Evolutionary conservation across 2,888 invertebrate genomes (phyloP).

Genomic region (Strigamia maritima): DNA sequence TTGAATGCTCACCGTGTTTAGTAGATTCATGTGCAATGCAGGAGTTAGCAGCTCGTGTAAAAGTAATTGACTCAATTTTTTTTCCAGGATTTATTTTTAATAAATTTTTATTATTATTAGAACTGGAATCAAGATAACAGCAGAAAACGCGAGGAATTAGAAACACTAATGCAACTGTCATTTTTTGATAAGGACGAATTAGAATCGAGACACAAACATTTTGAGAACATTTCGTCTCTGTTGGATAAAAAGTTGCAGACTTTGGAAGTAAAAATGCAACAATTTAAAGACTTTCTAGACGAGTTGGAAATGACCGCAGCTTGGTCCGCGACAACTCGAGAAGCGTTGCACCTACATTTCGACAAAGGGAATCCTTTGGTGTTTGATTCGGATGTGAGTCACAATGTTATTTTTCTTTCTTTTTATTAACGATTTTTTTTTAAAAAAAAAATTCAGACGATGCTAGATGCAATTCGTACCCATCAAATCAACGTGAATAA

Average conservation of each 20-base stretch:
- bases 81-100: not conserved
- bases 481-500: constrained; percentile 37
- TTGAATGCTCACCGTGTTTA: not conserved
- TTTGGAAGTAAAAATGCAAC: constrained; percentile 7
- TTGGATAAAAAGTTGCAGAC: constrained; percentile 1
- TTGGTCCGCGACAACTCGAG: constrained; percentile 34
- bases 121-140: not conserved
- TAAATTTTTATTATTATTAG: not conserved
- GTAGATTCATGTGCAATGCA: not conserved
- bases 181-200: not conserved
- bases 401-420: not conserved
- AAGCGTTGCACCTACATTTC: constrained; percentile 31
- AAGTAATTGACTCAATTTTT: not conserved
- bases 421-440: not conserved
- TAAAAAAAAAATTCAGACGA: constrained; percentile 10
- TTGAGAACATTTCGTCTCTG: not conserved
- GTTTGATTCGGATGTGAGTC: constrained; percentile 25
- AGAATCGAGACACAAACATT: not conserved
- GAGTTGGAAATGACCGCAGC: constrained; percentile 38
- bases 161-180: not conserved
- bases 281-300: constrained; percentile 34
- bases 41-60: not conserved
- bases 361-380: constrained; percentile 23
- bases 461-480: constrained; percentile 31
- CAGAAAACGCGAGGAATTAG: not conserved